Conservation (phyloP, 1,140 invertebrate genomes). For the Rhyacophila brunnea region DNA sequence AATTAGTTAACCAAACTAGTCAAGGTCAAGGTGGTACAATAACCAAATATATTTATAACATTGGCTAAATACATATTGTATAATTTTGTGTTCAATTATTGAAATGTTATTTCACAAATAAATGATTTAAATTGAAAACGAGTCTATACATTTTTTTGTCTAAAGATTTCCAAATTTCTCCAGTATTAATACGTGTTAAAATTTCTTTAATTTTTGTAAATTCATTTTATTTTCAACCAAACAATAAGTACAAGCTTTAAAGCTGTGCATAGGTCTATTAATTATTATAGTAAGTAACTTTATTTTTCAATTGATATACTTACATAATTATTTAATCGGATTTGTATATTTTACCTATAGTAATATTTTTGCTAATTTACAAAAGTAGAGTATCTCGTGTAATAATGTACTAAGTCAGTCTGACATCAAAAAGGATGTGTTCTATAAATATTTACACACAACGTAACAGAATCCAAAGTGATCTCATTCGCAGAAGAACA, state of each 20-base stretch:
- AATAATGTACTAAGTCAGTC: constrained; percentile 33
- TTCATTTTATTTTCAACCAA: constrained; percentile 8
- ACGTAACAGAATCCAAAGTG: constrained; percentile 18
- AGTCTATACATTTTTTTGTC: not conserved
- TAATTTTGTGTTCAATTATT: not conserved
- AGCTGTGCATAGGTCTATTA: constrained; percentile 8
- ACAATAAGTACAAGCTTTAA: constrained; percentile 11
- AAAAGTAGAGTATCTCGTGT: constrained; percentile 30
- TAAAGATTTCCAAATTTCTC: not conserved
- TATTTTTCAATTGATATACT: not conserved
- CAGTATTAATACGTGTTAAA: not conserved
- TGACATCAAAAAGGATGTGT: constrained; percentile 30
- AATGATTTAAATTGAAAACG: too few species aligned
- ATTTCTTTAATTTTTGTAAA: not conserved
- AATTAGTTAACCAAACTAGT: not conserved
- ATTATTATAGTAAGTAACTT: not conserved
- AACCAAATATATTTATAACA: not conserved
- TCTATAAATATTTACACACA: constrained; percentile 29
- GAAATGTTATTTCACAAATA: not conserved
- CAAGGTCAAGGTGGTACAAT: not conserved
- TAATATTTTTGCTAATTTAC: constrained; percentile 33
- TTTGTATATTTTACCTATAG: constrained; percentile 36
- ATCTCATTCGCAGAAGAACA: constrained; percentile 1
- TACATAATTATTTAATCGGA: constrained; percentile 21
- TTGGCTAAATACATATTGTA: not conserved